Conservation (phyloP, 92 coral and sea anemone species). For the Pocillopora grandis region DNA sequence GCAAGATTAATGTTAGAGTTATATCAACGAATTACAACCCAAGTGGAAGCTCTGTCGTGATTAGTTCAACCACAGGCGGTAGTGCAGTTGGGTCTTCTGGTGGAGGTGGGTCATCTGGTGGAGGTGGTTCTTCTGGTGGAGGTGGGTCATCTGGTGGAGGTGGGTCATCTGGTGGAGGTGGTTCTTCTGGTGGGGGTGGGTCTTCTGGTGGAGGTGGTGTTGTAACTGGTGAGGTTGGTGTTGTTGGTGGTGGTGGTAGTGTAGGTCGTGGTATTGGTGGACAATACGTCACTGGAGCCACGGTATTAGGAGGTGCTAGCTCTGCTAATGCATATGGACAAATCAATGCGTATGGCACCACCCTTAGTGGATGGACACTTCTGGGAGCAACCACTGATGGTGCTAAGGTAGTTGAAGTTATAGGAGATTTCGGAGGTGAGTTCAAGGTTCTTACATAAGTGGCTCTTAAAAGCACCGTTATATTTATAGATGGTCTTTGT, state of each 20-base stretch:
- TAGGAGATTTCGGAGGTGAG: conserved; percentile 85
- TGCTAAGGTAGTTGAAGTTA: conserved; percentile 36
- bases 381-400: conserved; percentile 20
- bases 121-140: conserved; percentile 36
- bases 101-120: neutral
- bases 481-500: too few species aligned
- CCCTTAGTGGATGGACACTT: conserved; percentile 31
- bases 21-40: neutral
- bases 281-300: conserved; percentile 6
- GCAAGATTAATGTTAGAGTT: neutral
- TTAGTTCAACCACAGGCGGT: conserved; percentile 16
- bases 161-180: neutral
- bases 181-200: neutral
- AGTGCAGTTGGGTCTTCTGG: neutral
- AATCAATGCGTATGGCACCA: conserved; percentile 39
- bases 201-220: neutral
- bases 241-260: conserved; percentile 35
- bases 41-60: neutral
- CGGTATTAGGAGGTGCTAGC: conserved; percentile 16
- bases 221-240: conserved; percentile 16
- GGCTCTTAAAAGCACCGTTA: neutral
- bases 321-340: conserved; percentile 3
- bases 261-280: neutral
- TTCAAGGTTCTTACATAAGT: neutral
- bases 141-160: neutral